Evolutionary conservation across 2,888 invertebrate species (phyloP).

Genomic region (Meteorus cinctellus): DNA sequence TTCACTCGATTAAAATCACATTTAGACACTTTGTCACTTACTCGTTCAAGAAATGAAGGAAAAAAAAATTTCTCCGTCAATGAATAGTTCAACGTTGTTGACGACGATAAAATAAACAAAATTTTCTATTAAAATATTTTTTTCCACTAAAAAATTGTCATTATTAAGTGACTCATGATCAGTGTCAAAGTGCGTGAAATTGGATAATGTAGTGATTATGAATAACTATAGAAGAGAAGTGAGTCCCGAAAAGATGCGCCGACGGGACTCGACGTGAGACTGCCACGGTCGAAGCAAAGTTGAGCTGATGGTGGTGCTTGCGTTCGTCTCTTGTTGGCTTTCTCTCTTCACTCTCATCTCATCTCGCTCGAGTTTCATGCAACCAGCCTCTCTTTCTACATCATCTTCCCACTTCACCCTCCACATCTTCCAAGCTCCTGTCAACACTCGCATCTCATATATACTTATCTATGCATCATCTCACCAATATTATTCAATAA

Average conservation of each 20-base stretch:
- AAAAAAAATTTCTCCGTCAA: neutral
- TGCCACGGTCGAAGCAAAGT: conserved; percentile 58
- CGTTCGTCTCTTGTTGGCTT: conserved; percentile 9
- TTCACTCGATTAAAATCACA: neutral
- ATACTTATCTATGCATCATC: conserved; percentile 2
- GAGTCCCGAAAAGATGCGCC: conserved; percentile 64
- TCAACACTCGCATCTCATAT: conserved; percentile 45
- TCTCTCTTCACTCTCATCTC: conserved; percentile 18
- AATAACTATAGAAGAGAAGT: conserved; percentile 30
- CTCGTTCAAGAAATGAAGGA: neutral
- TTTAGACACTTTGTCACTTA: conserved; percentile 14
- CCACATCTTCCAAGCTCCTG: conserved; percentile 43
- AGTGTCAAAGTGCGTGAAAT: conserved; percentile 25
- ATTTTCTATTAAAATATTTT: conserved; percentile 7
- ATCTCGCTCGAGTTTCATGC: conserved; percentile 29
- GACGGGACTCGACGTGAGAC: conserved; percentile 67
- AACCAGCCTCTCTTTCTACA: conserved; percentile 35
- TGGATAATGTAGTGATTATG: neutral
- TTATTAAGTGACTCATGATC: conserved; percentile 4
- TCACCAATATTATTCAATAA: conserved; percentile 12
- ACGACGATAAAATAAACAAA: neutral
- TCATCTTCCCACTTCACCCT: conserved; percentile 17
- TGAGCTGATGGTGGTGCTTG: conserved; percentile 29
- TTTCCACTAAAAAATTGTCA: conserved; percentile 2
- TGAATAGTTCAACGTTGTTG: neutral